Percentiles rank a stretch among this genome's conserved stretches.
Evolutionary conservation across 2,113 vertebrate genomes (phyloP).

Genomic region (Engraulis encrasicolus): DNA sequence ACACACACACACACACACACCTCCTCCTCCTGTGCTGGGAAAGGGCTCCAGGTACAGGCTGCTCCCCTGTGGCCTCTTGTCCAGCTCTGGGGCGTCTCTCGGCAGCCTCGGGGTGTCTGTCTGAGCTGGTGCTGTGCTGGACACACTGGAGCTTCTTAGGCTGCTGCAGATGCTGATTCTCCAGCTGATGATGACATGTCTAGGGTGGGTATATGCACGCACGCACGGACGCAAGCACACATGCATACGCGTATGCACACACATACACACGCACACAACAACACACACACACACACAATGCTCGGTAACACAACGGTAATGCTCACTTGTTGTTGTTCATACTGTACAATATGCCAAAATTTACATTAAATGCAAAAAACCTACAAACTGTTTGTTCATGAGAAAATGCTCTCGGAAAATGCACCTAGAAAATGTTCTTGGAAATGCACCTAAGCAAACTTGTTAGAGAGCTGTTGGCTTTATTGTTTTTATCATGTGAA

Average conservation of each 20-base stretch:
- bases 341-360: no score
- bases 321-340: no score
- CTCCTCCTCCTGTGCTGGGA: not conserved
- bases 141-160: not conserved
- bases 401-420: no score
- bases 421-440: not conserved
- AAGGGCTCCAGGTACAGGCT: not conserved
- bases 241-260: no score
- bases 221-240: no score
- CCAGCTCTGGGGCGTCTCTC: not conserved
- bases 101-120: not conserved
- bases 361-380: no score
- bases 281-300: no score
- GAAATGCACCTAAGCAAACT: not conserved
- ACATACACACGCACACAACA: no score
- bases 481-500: not conserved
- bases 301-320: no score
- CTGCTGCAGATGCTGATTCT: no score
- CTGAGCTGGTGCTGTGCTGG: not conserved
- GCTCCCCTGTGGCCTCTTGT: not conserved
- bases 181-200: not conserved
- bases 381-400: no score
- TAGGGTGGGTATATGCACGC: not conserved
- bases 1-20: not conserved
- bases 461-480: not conserved